phyloP scores from a whole-genome alignment of 2,113 vertebrate species.

The Varanus salvator region DNA sequence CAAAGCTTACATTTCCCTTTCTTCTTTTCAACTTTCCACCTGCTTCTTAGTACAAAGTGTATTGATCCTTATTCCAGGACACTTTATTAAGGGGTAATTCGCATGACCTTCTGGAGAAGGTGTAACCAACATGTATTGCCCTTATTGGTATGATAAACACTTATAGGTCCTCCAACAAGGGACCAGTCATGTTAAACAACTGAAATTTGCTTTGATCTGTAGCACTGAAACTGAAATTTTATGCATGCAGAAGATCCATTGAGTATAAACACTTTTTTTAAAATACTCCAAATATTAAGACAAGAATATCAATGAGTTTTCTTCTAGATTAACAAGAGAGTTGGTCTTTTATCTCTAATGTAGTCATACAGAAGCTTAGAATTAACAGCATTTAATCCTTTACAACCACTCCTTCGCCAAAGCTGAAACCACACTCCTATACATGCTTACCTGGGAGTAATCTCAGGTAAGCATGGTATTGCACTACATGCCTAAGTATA shows the following conservation, averaged over 20 bases:
- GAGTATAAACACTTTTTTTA: background rate
- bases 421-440: background rate
- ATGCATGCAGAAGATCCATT: background rate
- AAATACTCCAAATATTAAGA: background rate
- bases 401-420: background rate
- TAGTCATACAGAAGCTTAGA: background rate
- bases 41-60: background rate
- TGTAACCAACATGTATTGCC: background rate
- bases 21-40: background rate
- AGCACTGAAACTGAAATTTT: background rate
- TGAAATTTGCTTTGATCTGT: background rate
- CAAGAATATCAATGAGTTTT: background rate
- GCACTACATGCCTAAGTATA: background rate
- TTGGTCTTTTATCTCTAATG: background rate
- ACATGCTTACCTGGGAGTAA: background rate
- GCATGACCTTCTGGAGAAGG: background rate
- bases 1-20: background rate
- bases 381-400: background rate
- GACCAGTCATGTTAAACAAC: background rate
- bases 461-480: background rate
- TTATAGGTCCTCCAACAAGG: background rate
- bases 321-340: background rate
- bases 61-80: background rate
- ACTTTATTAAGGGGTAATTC: background rate
- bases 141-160: background rate